Evolutionary conservation across 2,113 vertebrate species (phyloP), one percentile per base, ranked within the genome.

Genomic region (Campylomormyrus numenius): DNA sequence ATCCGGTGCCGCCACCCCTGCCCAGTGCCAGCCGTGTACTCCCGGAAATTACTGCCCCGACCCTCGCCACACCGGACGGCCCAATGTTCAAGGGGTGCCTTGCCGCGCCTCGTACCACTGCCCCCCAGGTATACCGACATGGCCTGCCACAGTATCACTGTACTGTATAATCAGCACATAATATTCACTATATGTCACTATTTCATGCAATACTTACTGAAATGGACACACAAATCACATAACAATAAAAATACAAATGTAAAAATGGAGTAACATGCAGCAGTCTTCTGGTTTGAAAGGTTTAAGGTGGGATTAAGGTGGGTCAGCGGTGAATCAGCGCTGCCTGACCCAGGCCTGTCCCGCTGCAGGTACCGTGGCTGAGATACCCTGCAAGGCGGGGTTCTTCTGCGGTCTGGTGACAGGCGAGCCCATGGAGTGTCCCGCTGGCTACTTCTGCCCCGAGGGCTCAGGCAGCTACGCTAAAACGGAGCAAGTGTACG

Each of bases 41-140:
- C 93, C 95, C 39, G 98, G 98, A 8, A 96, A 95, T 89, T 94
- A 95, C 91, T 99, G 98, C 92, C 97, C 97, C 0, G 95, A 97
- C 19, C 94, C 97, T 24, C 92, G 90, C 0, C 89, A 91, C 80
- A 95, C 95, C 2, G 95, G 95, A 53, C 93, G 62, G 0, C 95
- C 97, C 31, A 97, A 97, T 53, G 93, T 96, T 56, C 94, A 95
- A 45, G 97, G 97, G 3, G 92, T 95, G 2, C 95, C 96, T 15
- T 99, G 98, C 90, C 92, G 93, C 89, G 93, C 97, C 7, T 96
- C 97, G n/a, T 97, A 95, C 3, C 96, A 99, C 53, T 99, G 98
- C 91, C 97, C 97, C 19, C 90, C 89, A 91, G 97, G 98, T 98
- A 88, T 0, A 91, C 35, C 19, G 27, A 31, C 48, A 24, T n/a